A percentile compares a stretch with the other conserved stretches of the same genome.
Conservation (phyloP, 2,888 invertebrate genomes). For the Apocheima hispidaria region DNA sequence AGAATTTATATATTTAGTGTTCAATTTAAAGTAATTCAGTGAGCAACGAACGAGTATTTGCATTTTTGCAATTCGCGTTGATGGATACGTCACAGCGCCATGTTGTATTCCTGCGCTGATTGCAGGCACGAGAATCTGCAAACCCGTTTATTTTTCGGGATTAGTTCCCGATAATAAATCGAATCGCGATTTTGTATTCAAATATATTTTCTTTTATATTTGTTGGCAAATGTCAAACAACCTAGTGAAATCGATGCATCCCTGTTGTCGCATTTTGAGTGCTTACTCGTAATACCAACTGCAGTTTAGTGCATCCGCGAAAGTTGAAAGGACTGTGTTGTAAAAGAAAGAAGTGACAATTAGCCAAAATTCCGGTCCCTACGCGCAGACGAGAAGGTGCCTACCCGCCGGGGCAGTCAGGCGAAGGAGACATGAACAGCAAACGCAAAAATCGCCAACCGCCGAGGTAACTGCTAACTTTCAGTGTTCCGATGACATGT, state of each 20-base stretch:
- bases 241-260: constrained; percentile 82
- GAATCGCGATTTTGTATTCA: constrained; percentile 85
- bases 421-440: constrained; percentile 90
- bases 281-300: constrained; percentile 83
- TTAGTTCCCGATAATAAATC: constrained; percentile 82
- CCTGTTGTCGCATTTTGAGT: constrained; percentile 82
- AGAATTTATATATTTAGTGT: constrained; percentile 65
- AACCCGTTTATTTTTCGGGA: constrained; percentile 86
- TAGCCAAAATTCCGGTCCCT: constrained; percentile 94
- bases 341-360: constrained; percentile 85
- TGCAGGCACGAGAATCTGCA: constrained; percentile 87
- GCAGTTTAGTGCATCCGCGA: constrained; percentile 86
- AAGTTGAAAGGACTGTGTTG: constrained; percentile 87
- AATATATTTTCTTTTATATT: constrained; percentile 84
- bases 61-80: constrained; percentile 80
- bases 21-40: constrained; percentile 55
- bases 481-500: constrained; percentile 78
- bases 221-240: constrained; percentile 83
- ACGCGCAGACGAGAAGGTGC: constrained; percentile 93
- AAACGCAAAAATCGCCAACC: constrained; percentile 94
- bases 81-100: constrained; percentile 86
- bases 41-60: constrained; percentile 58
- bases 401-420: constrained; percentile 89
- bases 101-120: constrained; percentile 87
- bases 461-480: constrained; percentile 87